Percentiles rank a stretch among this genome's conserved stretches.
Conservation (phyloP, 2,113 vertebrate species). For the Osmerus eperlanus region DNA sequence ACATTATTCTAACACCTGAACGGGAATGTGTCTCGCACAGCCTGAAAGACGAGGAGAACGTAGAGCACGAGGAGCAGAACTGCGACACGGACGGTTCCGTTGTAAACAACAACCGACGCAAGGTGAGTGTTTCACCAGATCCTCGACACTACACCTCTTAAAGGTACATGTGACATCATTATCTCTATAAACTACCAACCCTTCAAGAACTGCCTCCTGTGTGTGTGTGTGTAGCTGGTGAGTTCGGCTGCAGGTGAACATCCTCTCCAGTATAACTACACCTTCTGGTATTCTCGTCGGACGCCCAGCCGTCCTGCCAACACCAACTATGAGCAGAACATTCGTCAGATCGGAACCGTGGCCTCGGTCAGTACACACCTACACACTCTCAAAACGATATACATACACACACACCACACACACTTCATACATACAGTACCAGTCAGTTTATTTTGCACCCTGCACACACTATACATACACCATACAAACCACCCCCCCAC, state of each 20-base stretch:
- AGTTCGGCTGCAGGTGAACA: constrained; percentile 64
- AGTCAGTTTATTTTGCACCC: too few species aligned
- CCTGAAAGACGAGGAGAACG: constrained; percentile 44
- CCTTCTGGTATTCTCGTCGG: constrained; percentile 73
- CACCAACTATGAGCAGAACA: constrained; percentile 76
- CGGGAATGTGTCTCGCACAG: constrained; percentile 37
- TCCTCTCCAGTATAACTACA: constrained; percentile 75
- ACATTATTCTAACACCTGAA: too few species aligned
- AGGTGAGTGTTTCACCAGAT: constrained; percentile 27
- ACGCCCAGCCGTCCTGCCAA: constrained; percentile 69
- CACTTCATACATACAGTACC: not conserved
- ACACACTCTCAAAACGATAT: not conserved
- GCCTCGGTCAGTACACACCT: constrained; percentile 56
- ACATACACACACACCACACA: not conserved
- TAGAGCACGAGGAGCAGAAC: constrained; percentile 36
- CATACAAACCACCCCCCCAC: not conserved
- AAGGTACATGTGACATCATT: not conserved
- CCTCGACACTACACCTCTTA: not conserved
- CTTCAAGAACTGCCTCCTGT: not conserved
- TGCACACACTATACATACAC: not conserved
- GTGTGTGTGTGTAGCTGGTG: constrained; percentile 36
- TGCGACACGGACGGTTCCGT: not conserved
- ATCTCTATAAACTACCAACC: not conserved
- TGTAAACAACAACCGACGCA: constrained; percentile 47
- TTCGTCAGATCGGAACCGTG: constrained; percentile 70